Base-by-base conservation (phyloP, 2,888 invertebrate genomes). In the Parnassius glacialis region DNA sequence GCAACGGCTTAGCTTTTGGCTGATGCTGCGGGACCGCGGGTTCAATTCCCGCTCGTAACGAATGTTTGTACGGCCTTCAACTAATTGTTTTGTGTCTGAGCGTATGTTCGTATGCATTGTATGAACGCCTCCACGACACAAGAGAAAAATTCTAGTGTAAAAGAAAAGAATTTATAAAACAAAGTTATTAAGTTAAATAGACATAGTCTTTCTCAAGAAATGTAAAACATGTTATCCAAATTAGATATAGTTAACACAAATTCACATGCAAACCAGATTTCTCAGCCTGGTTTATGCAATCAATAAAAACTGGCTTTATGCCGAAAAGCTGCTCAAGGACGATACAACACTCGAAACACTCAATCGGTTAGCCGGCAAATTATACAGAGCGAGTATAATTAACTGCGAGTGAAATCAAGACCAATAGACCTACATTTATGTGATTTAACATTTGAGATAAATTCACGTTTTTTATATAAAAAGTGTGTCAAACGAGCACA, bases 301-400 rank as follows among this genome's bases (percentile, higher is more conserved):
- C 20, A 44, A 55, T 51, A 55, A 58, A 62, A 62, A 62, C 54
- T 58, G 62, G 54, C 58, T 59, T 55, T 41, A 51, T 55, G 62
- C 62, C 62, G 41, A 62, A 62, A 62, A 58, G 51, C 58, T 54
- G 51, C 58, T 58, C 62, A 62, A 62, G 62, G 62, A 57, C 62
- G 62, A 16, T 43, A 56, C 44, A 52, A 41, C 51, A 45, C 51
- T 61, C 51, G 52, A 58, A 50, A 57, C 25, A 45, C 56, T 47
- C 47, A 57, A 61, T 57, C 48, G 52, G 53, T 42, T 52, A 47
- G 48, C 57, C 54, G 52, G 34, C 44, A 48, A 57, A 54, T 57
- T 62, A 48, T 25, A 44, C 34, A n/a, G 54, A 58, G 34, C 50
- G 16, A 12, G 50, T 34, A 13, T 43, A 62, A 57, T 57, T 57